Base-by-base conservation (phyloP, 1,140 invertebrate species). In the Nomia melanderi region DNA sequence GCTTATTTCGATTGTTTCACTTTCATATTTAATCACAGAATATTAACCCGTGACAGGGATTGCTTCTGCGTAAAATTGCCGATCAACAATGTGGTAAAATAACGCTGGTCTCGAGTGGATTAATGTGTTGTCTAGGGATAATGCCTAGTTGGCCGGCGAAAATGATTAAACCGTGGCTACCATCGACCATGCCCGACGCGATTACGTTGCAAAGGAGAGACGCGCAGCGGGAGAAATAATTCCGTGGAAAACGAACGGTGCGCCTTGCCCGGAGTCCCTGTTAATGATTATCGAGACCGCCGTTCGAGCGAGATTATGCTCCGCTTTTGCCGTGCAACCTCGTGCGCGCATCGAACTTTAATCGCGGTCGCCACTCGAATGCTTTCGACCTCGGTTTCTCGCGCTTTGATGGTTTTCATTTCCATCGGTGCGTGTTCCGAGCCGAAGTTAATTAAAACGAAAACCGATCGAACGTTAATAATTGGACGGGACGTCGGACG, bases 141-240 rank as follows among this genome's bases (percentile, higher is more conserved):
- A 65, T 23, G 67, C 73, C 74, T 81, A 76, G 67, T 78, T 78
- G 72, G 53, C 56, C 63, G 69, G 65, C 56, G 64, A 78, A 78
- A 82, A 82, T 79, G 75, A 82, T 82, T 82, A 83, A 83, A 82
- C 53, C 50, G 69, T 33, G 75, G 79, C 72, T 82, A 74, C 75
- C 75, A 62, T 62, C 65, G 44, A 39, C 6, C 36, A 12, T 9
- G 8, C 25, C 57, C 44, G 74, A 14, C 53, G 62, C 70, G 63
- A 82, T 83, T 81, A 81, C 54, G 65, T 59, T 41, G 54, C 73
- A 71, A 67, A 47, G 39, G 23, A 44, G 44, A 8, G 73, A 8
- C 25, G 29, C 66, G 41, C 50, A 54, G 63, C 62, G 79, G 36
- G 81, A 77, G 72, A 82, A 44, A 44, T 77, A 82, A 81, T 81